Evolutionary conservation across 2,797 vertebrate species (phyloP).

Genomic region (Cossypha niveicapilla): DNA sequence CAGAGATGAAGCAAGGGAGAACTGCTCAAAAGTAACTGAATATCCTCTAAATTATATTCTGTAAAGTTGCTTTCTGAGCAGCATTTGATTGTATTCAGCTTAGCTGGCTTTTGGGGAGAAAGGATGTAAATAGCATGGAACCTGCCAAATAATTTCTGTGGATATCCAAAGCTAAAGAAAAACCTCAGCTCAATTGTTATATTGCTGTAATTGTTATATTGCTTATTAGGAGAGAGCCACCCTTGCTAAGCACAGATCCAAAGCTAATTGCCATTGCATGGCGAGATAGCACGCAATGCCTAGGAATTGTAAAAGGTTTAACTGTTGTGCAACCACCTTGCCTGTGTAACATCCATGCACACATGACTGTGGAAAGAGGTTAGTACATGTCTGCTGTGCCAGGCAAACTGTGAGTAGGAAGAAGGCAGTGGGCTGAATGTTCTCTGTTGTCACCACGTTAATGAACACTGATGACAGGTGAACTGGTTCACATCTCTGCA

Average conservation of each 20-base stretch:
- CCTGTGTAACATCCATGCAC: not conserved
- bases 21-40: not conserved
- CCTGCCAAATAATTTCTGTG: not conserved
- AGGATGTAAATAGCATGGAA: not conserved
- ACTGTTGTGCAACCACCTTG: not conserved
- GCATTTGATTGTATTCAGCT: not conserved
- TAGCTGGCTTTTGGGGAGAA: not conserved
- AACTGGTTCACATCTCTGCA: not conserved
- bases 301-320: not conserved
- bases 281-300: not conserved
- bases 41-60: not conserved
- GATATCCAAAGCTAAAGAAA: not conserved
- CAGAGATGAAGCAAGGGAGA: not conserved
- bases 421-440: not conserved
- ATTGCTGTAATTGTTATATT: not conserved
- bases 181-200: not conserved
- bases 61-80: not conserved
- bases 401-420: not conserved
- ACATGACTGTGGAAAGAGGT: not conserved
- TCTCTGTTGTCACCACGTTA: not conserved
- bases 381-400: accelerated
- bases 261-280: not conserved
- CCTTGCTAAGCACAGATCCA: not conserved
- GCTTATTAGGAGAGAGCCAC: not conserved
- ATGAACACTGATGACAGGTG: not conserved